Evolutionary conservation across 2,113 vertebrate species (phyloP).

Genomic region (Narcine bancroftii): DNA sequence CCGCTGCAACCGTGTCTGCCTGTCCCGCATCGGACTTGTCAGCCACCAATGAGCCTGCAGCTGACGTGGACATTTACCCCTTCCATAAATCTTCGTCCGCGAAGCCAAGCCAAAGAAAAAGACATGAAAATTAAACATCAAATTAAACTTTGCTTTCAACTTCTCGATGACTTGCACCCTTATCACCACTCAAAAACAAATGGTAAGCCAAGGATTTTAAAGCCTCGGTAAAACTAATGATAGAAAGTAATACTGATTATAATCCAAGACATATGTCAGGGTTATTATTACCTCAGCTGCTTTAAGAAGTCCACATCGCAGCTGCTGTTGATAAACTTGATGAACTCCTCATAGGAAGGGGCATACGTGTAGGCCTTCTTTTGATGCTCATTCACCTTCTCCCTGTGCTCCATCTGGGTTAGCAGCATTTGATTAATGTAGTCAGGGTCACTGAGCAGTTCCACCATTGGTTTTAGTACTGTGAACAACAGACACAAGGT

Average conservation of each 20-base stretch:
- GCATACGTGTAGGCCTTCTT: slow-evolving; percentile 95
- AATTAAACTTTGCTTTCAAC: neutral
- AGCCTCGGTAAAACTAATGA: neutral
- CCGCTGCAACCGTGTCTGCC: no score
- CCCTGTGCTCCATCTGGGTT: slow-evolving; percentile 84
- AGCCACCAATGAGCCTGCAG: no score
- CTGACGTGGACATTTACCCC: no score
- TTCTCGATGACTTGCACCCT: neutral
- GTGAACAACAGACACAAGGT: slow-evolving; percentile 26
- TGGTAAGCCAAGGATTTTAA: neutral
- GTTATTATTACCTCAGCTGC: slow-evolving; percentile 75
- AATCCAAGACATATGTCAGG: neutral
- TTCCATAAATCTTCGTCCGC: no score
- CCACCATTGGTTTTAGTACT: slow-evolving; percentile 90
- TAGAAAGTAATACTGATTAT: neutral
- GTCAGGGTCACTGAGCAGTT: slow-evolving; percentile 88
- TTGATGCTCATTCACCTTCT: slow-evolving; percentile 86
- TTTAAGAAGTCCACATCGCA: slow-evolving; percentile 89
- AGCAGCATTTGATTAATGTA: slow-evolving; percentile 91
- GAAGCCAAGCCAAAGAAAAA: no score
- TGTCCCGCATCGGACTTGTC: no score
- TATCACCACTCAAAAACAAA: neutral
- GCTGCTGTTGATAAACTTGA: slow-evolving; percentile 92
- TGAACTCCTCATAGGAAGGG: slow-evolving; percentile 95
- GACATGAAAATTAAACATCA: neutral